These are phyloP conservation scores for Hystrix brachyura DNA, from an alignment of 2,113 vertebrate species.

Conservation along the genomic window DNA sequence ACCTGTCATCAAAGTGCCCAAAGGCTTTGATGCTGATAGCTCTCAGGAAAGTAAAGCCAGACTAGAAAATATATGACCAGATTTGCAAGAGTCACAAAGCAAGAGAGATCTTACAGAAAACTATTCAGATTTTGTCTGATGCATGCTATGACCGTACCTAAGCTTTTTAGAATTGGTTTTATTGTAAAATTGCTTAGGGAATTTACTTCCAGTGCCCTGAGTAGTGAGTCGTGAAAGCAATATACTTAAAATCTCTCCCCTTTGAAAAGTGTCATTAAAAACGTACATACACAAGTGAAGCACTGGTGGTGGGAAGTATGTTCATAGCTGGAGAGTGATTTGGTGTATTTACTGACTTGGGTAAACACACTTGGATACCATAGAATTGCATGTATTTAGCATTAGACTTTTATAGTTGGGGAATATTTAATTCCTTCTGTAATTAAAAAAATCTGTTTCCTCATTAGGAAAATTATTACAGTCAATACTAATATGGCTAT, in stretches of 20 bases:
- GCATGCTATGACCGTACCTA: not conserved
- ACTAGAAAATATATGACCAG: not conserved
- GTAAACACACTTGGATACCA: not conserved
- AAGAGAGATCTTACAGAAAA: not conserved
- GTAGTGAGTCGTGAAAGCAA: not conserved
- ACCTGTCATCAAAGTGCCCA: not conserved
- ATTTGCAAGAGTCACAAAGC: not conserved
- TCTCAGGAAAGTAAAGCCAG: not conserved
- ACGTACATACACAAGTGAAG: constrained; percentile 6
- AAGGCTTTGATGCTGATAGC: constrained; percentile 22
- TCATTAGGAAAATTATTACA: constrained; percentile 31
- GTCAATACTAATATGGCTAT: not conserved
- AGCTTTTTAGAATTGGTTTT: constrained; percentile 45
- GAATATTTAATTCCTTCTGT: not conserved
- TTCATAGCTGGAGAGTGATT: constrained; percentile 12
- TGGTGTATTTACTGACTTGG: not conserved
- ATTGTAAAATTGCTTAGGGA: constrained; percentile 24
- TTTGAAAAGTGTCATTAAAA: constrained; percentile 57
- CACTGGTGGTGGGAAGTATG: not conserved
- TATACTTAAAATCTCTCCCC: constrained; percentile 18
- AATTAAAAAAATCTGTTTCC: constrained; percentile 32
- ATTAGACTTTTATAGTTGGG: constrained; percentile 43
- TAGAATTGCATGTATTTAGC: constrained; percentile 11
- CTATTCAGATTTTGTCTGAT: constrained; percentile 17
- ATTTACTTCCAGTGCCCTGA: not conserved